A percentile compares a stretch with the other conserved stretches of the same genome.
These are phyloP conservation scores for Sebastes trivittatus DNA, from an alignment of 2,797 vertebrate species.

Conservation along the genomic window DNA sequence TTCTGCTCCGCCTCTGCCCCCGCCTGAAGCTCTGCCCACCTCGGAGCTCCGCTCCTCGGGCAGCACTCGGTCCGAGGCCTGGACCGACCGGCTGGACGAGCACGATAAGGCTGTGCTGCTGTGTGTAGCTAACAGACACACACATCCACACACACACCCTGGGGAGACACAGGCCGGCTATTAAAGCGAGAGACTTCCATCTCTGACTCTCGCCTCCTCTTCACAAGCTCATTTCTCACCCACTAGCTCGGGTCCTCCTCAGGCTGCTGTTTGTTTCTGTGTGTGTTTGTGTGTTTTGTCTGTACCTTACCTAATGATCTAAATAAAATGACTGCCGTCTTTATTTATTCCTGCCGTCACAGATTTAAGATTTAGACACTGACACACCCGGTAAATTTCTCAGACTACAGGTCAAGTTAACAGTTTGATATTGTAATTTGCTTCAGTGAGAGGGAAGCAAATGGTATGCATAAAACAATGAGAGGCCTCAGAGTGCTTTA, in stretches of 20 bases:
- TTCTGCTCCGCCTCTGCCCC: too few relatives aligned
- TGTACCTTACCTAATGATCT: constrained; percentile 38
- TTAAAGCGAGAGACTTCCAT: constrained; percentile 53
- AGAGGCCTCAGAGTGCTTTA: neutral
- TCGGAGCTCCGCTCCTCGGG: neutral
- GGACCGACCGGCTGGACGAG: neutral
- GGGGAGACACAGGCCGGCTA: constrained; percentile 28
- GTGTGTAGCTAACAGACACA: constrained; percentile 1
- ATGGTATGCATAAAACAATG: neutral
- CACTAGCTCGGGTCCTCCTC: constrained; percentile 27
- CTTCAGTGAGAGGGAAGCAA: neutral
- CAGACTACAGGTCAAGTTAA: constrained; percentile 1
- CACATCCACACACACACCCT: constrained; percentile 6
- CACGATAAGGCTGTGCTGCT: constrained; percentile 20
- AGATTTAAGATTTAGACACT: neutral
- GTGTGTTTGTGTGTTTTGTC: neutral
- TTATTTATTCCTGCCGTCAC: constrained; percentile 15
- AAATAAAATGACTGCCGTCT: constrained; percentile 25
- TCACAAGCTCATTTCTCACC: constrained; percentile 57
- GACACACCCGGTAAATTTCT: neutral
- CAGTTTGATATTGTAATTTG: neutral
- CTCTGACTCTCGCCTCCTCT: constrained; percentile 46
- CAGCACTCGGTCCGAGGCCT: neutral
- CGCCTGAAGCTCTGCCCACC: neutral
- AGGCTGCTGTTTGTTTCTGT: constrained; percentile 29